Base-by-base conservation (phyloP, 2,797 vertebrate species). In the Etheostoma nigrum region DNA sequence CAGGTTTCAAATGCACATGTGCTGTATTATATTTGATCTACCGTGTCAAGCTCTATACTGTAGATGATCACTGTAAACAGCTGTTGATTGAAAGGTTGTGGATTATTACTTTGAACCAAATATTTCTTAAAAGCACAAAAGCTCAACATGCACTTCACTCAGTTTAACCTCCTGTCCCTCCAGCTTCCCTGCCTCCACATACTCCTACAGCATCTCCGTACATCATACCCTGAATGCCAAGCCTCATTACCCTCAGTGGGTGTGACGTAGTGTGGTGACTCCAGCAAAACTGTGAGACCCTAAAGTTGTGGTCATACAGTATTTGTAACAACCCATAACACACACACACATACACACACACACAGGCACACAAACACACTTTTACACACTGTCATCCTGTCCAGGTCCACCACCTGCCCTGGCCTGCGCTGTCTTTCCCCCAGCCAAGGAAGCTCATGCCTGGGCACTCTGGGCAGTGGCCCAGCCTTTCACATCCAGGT, bases 381-480 rank as follows among this genome's bases (percentile, higher is more conserved):
- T 44, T 25, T 40, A 53, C 84, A 66, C 48, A 71, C 58, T 25
- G 70, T 62, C 75, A 72, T 86, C 73, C 58, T 8, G 70, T 89
- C 88, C 89, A 89, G 87, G 81, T 86, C 84, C 88, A 90, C 86
- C 91, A 94, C 93, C 92, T 93, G 91, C 89, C 88, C 90, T 92
- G 91, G 91, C 90, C 85, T 67, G 57, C 13, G 30, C 70, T 75
- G 68, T 60, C 52, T 84, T 76, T 91, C 83, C 86, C 81, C 72
- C 92, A 86, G 92, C 93, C 89, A 92, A 89, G 89, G 88, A 90
- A 88, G 91, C 90, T 91, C 85, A 88, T 88, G 93, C 88, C 93
- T 92, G 89, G 92, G 81, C 89, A 93, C 91, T 87, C 92, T 92
- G 94, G 93, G 93, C 92, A 93, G 82, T 80, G 74, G 68, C 92